Base-by-base conservation (phyloP, 2,888 invertebrate species). In the Baronia brevicornis region DNA sequence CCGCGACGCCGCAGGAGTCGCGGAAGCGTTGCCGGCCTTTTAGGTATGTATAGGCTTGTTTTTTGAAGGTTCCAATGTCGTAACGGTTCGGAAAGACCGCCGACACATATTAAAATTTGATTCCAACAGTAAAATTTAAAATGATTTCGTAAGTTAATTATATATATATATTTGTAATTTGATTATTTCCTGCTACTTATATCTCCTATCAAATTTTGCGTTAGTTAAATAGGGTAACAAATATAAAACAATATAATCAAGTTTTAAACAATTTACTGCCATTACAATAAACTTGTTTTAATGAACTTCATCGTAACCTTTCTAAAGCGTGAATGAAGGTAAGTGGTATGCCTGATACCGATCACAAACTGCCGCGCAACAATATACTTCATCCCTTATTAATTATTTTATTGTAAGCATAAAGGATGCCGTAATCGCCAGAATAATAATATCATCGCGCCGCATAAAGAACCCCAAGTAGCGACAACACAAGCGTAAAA, bases 361-460 rank as follows among this genome's bases (percentile, higher is more conserved):
- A 84, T 84, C 84, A 59, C 71, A 51, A 68, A 66, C 68, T 66
- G 68, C 70, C 64, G 59, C 53, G 49, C 64, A 58, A 79, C 79
- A 80, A 82, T 77, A 72, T 71, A 68, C 73, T 77, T 69, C 78
- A 80, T 79, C 84, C 82, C 80, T 84, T 84, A 84, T 82, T 84
- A 84, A 84, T 84, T 84, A 80, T 82, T 84, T 84, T 82, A 84
- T 84, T 80, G 82, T 78, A 72, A 69, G 75, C 79, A 78, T 82
- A 82, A 82, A 82, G 73, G 84, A 82, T 75, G 79, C 70, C 77
- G 78, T 82, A 82, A 82, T 84, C 75, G 74, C 73, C 77, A 74
- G 78, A 82, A 82, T 84, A 82, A 84, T 84, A 82, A 84, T 84
- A 82, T 79, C 80, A 78, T 72, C 78, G 73, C 73, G 64, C 64